Percentiles rank a stretch among this genome's conserved stretches.
phyloP scores from a whole-genome alignment of 2,888 invertebrate species.

The Euphydryas editha region DNA sequence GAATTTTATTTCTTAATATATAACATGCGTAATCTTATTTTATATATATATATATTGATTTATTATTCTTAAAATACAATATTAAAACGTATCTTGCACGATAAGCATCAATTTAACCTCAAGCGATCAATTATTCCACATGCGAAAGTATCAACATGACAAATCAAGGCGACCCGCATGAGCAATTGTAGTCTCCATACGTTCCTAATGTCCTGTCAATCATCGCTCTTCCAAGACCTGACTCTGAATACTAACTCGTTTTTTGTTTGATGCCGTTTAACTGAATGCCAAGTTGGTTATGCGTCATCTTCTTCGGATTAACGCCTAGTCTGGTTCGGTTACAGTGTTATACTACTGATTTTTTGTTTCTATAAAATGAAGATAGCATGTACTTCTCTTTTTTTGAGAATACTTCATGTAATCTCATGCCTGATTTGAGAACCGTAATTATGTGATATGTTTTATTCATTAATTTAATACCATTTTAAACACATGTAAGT shows the following conservation, averaged over 20 bases:
- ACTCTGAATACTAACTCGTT: constrained; percentile 64
- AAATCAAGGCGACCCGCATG: constrained; percentile 59
- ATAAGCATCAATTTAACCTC: constrained; percentile 36
- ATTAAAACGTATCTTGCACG: constrained; percentile 8
- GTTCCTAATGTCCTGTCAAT: constrained; percentile 79
- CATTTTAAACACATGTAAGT: no score
- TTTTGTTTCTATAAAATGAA: background rate
- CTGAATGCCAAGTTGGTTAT: constrained; percentile 66
- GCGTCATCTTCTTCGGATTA: constrained; percentile 54
- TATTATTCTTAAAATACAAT: background rate
- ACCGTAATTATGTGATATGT: no score
- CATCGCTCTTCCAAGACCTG: constrained; percentile 59
- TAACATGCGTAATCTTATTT: no score
- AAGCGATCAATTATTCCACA: constrained; percentile 61
- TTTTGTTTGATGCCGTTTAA: constrained; percentile 59
- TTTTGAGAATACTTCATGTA: no score
- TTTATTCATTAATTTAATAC: no score
- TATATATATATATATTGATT: no score
- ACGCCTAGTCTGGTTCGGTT: constrained; percentile 17
- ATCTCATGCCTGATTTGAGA: no score
- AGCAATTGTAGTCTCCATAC: constrained; percentile 58
- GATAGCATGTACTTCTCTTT: no score
- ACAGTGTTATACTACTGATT: background rate
- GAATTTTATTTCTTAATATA: no score
- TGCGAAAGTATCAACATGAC: constrained; percentile 61